These are phyloP conservation scores for Sander lucioperca DNA, from an alignment of 2,113 vertebrate species.

Conservation along the genomic window DNA sequence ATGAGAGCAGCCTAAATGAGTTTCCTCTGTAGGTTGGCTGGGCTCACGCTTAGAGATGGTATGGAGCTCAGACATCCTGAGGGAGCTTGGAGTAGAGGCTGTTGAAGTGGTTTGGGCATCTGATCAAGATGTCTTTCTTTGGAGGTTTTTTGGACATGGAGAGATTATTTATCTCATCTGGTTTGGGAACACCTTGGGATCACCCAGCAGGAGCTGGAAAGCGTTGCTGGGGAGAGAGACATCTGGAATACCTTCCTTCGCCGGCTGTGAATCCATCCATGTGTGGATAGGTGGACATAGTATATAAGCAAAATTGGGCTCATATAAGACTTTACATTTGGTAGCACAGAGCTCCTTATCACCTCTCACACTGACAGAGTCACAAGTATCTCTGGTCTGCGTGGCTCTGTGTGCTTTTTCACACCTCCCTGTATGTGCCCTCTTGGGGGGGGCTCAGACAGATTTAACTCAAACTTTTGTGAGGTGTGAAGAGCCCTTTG, in stretches of 20 bases:
- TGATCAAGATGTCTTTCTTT: neutral
- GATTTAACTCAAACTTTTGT: slow-evolving; percentile 71
- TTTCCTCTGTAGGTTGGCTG: neutral
- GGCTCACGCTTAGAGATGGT: neutral
- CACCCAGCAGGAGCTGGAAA: neutral
- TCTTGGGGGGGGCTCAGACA: slow-evolving; percentile 62
- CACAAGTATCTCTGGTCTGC: slow-evolving; percentile 35
- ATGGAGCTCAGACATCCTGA: slow-evolving; percentile 1
- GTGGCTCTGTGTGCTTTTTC: slow-evolving; percentile 60
- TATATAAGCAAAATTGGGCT: slow-evolving; percentile 22
- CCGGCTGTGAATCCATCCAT: neutral
- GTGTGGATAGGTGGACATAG: neutral
- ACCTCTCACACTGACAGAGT: slow-evolving; percentile 27
- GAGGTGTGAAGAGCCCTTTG: slow-evolving; percentile 74
- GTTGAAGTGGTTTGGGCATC: neutral
- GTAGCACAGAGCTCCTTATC: slow-evolving; percentile 30
- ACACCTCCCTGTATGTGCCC: slow-evolving; percentile 69
- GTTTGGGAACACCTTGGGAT: neutral
- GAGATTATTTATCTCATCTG: neutral
- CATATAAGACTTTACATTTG: slow-evolving; percentile 23
- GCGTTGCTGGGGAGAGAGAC: neutral
- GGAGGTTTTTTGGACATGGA: neutral
- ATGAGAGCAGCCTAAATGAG: neutral
- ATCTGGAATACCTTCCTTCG: neutral
- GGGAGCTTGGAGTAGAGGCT: neutral